phyloP scores from a whole-genome alignment of 1,140 invertebrate species.

The Drosophila nigrodunni region DNA sequence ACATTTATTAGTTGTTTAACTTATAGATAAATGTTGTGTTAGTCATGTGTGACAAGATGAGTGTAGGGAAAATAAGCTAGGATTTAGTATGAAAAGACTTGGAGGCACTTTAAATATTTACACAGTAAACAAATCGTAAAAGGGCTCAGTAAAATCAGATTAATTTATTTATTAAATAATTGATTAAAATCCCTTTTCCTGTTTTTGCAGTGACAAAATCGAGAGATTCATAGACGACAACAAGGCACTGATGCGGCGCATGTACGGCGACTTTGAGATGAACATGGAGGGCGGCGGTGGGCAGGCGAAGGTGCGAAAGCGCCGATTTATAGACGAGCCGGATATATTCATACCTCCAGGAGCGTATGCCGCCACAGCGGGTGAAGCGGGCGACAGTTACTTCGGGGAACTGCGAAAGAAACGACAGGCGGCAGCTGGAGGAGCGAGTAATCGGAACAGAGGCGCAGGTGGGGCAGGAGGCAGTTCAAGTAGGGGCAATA shows the following conservation, averaged over 20 bases:
- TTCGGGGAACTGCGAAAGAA: slow-evolving; percentile 86
- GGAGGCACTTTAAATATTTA: neutral
- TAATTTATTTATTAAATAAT: neutral
- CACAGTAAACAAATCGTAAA: too few species aligned
- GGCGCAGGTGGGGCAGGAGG: slow-evolving; percentile 31
- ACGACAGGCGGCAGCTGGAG: slow-evolving; percentile 85
- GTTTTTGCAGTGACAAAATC: slow-evolving; percentile 90
- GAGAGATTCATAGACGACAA: slow-evolving; percentile 97
- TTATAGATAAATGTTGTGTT: slow-evolving; percentile 1
- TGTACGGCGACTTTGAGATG: slow-evolving; percentile 95
- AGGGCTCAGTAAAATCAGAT: too few species aligned
- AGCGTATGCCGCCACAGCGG: slow-evolving; percentile 68
- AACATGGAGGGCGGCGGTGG: slow-evolving; percentile 80
- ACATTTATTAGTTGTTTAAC: slow-evolving; percentile 6
- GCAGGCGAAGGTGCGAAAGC: slow-evolving; percentile 85
- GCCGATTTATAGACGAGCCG: slow-evolving; percentile 86
- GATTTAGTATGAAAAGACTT: neutral
- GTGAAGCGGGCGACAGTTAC: slow-evolving; percentile 85
- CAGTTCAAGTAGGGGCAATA: slow-evolving; percentile 46
- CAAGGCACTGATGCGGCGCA: slow-evolving; percentile 95
- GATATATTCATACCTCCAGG: slow-evolving; percentile 85
- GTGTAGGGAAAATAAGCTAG: too few species aligned
- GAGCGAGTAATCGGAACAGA: slow-evolving; percentile 58
- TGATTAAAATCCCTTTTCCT: neutral
- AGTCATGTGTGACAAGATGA: neutral